These are phyloP conservation scores for Spisula subtruncata DNA, from an alignment of 2,888 invertebrate genomes.

Conservation along the genomic window DNA sequence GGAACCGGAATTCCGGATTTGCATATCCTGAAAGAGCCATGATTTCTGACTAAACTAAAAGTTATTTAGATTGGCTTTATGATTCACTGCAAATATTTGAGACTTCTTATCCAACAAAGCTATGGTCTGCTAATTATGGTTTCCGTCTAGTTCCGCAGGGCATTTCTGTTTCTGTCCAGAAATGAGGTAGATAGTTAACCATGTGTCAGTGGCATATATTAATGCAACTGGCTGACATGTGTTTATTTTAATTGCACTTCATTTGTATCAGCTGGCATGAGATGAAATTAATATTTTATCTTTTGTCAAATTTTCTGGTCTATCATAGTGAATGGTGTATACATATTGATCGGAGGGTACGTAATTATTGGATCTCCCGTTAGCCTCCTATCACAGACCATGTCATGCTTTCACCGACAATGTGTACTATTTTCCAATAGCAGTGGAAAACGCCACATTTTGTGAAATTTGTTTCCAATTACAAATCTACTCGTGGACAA, in stretches of 20 bases:
- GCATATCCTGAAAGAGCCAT: too few species aligned
- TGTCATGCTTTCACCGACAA: not conserved
- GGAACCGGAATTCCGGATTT: too few species aligned
- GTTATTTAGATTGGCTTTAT: too few species aligned
- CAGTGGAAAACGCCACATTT: not conserved
- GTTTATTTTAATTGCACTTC: not conserved
- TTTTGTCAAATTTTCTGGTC: conserved; percentile 5
- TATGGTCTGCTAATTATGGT: too few species aligned
- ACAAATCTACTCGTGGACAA: conserved; percentile 6
- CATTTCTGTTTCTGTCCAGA: too few species aligned
- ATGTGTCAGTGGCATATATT: too few species aligned
- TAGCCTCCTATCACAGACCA: not conserved
- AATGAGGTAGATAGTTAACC: too few species aligned
- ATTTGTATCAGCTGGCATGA: not conserved
- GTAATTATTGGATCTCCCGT: not conserved
- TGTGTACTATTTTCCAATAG: not conserved
- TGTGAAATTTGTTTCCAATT: conserved; percentile 28
- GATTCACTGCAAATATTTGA: too few species aligned
- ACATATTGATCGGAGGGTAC: not conserved
- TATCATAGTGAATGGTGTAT: not conserved
- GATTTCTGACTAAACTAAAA: too few species aligned
- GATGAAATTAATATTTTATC: conserved; percentile 16
- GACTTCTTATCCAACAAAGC: too few species aligned
- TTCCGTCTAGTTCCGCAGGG: too few species aligned
- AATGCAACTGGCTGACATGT: not conserved